phyloP scores from a whole-genome alignment of 35 echinoderm and acorn worm genomes.

The Patiria miniata region DNA sequence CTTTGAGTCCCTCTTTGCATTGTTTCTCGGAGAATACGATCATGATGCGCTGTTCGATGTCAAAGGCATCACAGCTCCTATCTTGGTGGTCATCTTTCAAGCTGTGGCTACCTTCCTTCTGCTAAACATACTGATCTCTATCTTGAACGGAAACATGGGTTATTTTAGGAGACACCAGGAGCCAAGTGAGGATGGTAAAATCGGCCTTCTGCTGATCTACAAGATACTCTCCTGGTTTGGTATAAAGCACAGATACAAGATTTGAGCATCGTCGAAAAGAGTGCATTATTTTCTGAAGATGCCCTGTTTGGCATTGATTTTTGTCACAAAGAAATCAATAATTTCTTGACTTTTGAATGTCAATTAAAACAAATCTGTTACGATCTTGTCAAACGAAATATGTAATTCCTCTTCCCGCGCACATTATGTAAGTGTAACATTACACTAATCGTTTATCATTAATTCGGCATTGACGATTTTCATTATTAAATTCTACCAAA shows the following conservation, averaged over 20 bases:
- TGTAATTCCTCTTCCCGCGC: no score
- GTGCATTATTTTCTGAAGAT: no score
- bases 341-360: no score
- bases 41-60: slow-evolving; percentile 31
- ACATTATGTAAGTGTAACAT: no score
- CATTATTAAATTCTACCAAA: no score
- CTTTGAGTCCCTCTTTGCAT: slow-evolving; percentile 54
- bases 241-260: slow-evolving; percentile 12
- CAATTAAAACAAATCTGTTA: no score
- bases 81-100: slow-evolving; percentile 62
- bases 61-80: slow-evolving; percentile 32
- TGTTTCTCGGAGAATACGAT: slow-evolving; percentile 70
- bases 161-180: slow-evolving; percentile 42
- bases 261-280: neutral
- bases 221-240: slow-evolving; percentile 72
- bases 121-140: slow-evolving; percentile 70
- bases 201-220: slow-evolving; percentile 60
- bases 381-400: no score
- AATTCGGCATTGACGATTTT: no score
- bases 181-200: slow-evolving; percentile 52
- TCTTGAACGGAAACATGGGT: slow-evolving; percentile 60
- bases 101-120: slow-evolving; percentile 44
- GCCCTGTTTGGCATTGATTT: no score
- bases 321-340: no score
- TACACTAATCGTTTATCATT: no score